Evolutionary conservation across 2,888 invertebrate genomes (phyloP).

Genomic region (Rhodophaea formosa): DNA sequence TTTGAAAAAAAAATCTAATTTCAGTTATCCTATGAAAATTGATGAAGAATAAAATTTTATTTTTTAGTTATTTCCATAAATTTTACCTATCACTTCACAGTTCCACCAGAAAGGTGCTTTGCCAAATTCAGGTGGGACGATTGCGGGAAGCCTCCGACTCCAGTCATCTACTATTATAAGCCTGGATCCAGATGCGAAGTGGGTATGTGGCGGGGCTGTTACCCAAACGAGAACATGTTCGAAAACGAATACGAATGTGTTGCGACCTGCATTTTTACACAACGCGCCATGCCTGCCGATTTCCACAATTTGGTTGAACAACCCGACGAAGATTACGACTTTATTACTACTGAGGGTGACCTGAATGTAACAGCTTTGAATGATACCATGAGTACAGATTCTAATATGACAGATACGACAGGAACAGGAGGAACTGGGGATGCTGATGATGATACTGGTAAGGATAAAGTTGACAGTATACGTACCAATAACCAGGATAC

Average conservation of each 20-base stretch:
- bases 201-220: constrained; percentile 66
- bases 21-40: no score
- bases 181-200: constrained; percentile 69
- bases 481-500: no score
- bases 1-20: no score
- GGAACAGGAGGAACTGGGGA: not conserved
- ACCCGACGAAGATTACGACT: not conserved
- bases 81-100: constrained; percentile 33
- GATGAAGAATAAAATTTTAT: no score
- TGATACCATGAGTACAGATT: not conserved
- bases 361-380: not conserved
- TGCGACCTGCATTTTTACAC: constrained; percentile 56
- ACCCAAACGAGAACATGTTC: constrained; percentile 70
- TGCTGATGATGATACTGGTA: not conserved
- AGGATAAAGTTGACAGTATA: no score
- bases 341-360: not conserved
- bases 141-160: constrained; percentile 53
- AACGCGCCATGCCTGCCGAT: constrained; percentile 39
- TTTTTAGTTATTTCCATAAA: not conserved
- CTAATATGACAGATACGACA: not conserved
- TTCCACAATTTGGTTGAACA: constrained; percentile 34
- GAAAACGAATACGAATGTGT: constrained; percentile 64
- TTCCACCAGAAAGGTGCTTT: constrained; percentile 57
- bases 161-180: constrained; percentile 68
- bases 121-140: constrained; percentile 60